Evolutionary conservation across 2,797 vertebrate genomes (phyloP).

Genomic region (Trachurus trachurus): DNA sequence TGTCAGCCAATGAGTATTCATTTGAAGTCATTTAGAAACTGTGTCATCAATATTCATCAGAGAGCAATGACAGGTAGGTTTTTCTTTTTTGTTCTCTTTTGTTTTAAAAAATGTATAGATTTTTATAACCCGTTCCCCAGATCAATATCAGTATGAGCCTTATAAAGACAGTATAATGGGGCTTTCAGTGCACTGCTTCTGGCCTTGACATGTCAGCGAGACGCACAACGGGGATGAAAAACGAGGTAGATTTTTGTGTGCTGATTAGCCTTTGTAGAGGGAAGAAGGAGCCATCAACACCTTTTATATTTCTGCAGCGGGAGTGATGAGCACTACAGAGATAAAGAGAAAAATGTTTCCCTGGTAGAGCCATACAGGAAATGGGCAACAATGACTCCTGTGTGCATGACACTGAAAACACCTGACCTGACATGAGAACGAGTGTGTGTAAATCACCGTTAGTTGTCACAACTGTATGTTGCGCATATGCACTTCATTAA

Average conservation of each 20-base stretch:
- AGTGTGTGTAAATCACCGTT: background rate
- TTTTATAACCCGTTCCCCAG: no score
- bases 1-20: background rate
- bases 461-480: background rate
- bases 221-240: background rate
- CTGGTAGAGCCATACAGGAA: constrained; percentile 6
- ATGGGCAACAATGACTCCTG: background rate
- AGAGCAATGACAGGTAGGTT: no score
- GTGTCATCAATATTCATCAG: background rate
- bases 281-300: constrained; percentile 2
- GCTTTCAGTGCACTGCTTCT: background rate
- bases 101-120: no score
- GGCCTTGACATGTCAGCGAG: background rate
- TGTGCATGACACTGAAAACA: background rate
- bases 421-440: background rate
- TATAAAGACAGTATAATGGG: background rate
- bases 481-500: background rate
- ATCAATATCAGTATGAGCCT: background rate
- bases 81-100: no score
- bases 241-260: constrained; percentile 14
- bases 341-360: background rate
- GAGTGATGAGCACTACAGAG: constrained; percentile 4
- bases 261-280: background rate
- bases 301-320: background rate
- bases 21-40: background rate